Percentiles rank a stretch among this genome's conserved stretches.
Evolutionary conservation across 2,888 invertebrate genomes (phyloP).

Genomic region (Tinea semifulvella): DNA sequence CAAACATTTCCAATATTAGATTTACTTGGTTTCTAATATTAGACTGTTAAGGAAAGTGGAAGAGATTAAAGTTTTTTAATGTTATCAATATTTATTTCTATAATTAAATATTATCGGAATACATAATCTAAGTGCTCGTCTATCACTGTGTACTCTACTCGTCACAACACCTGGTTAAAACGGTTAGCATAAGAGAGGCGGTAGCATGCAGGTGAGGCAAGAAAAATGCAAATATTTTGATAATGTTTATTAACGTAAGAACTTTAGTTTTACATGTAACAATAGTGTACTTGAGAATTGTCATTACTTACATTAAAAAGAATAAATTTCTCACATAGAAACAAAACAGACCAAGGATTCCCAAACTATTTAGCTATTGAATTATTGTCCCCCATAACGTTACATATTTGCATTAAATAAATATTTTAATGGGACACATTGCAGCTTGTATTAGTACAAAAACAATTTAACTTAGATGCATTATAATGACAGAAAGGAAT

Average conservation of each 20-base stretch:
- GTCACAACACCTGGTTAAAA: background rate
- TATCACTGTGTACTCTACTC: background rate
- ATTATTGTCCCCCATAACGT: no score
- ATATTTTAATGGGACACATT: no score
- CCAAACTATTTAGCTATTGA: background rate
- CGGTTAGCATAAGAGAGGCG: constrained; percentile 27
- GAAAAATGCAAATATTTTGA: constrained; percentile 57
- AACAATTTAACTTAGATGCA: no score
- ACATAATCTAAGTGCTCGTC: background rate
- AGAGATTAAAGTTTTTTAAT: no score
- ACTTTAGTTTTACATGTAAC: background rate
- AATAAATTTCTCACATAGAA: background rate
- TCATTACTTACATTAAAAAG: background rate
- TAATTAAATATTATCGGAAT: no score
- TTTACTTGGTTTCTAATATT: constrained; percentile 20
- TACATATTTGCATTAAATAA: no score
- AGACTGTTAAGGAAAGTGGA: no score
- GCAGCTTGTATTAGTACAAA: no score
- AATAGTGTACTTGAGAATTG: background rate
- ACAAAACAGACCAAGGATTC: background rate
- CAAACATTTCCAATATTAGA: constrained; percentile 48
- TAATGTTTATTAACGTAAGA: constrained; percentile 47
- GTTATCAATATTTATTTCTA: no score
- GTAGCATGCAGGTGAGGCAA: constrained; percentile 58
- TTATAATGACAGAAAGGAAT: no score